These are phyloP conservation scores for Parambassis ranga DNA, from an alignment of 2,797 vertebrate genomes.

Conservation along the genomic window DNA sequence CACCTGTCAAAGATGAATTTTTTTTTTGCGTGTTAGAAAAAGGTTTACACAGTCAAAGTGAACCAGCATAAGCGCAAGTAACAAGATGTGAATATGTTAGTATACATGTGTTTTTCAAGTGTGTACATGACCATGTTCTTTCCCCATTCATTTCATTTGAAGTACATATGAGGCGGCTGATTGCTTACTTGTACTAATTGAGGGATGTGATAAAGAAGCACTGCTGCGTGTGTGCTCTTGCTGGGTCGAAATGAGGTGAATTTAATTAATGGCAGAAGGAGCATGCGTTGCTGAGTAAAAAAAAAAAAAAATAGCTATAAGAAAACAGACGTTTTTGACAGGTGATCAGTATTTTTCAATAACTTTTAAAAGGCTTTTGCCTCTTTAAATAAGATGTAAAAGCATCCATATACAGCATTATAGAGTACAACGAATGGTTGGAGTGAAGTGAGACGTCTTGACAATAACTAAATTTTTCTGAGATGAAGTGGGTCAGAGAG, in stretches of 20 bases:
- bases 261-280: conserved; percentile 11
- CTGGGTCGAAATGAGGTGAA: neutral
- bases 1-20: conserved; percentile 6
- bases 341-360: conserved; percentile 8
- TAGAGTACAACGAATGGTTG: neutral
- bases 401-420: too few species aligned
- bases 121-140: neutral
- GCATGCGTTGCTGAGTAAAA: neutral
- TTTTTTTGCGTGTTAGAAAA: neutral
- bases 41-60: neutral
- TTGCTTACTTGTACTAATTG: conserved; percentile 8
- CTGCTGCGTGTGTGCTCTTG: neutral
- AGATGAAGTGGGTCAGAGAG: neutral
- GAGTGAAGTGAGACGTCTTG: neutral
- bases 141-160: neutral
- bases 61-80: neutral
- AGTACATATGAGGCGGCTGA: neutral
- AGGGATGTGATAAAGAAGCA: neutral
- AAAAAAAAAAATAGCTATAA: neutral
- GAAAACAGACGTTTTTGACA: conserved; percentile 19
- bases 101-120: neutral
- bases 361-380: neutral
- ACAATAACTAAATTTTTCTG: conserved; percentile 3
- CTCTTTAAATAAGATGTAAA: neutral
- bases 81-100: conserved; percentile 1